These are phyloP conservation scores for Scrobipalpa costella DNA, from an alignment of 2,888 invertebrate genomes.

Conservation along the genomic window DNA sequence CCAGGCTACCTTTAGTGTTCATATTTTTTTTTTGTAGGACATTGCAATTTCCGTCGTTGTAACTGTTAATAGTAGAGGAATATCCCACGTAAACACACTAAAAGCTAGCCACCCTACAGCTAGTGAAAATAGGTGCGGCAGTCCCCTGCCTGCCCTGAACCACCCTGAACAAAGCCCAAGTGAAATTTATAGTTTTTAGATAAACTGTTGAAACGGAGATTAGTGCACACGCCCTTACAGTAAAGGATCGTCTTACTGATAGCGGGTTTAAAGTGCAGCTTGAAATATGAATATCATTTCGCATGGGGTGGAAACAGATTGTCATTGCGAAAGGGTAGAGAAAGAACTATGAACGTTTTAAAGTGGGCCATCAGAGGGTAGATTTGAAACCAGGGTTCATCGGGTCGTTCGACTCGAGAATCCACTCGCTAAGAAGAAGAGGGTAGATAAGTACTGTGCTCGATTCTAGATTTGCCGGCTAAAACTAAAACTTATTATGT, in stretches of 20 bases:
- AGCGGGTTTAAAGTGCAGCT: background rate
- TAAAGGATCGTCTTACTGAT: constrained; percentile 31
- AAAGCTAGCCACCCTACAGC: background rate
- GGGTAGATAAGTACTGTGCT: no score
- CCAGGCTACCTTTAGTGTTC: no score
- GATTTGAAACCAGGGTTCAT: no score
- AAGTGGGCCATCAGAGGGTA: background rate
- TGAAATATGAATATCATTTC: constrained; percentile 7
- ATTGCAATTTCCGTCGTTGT: no score
- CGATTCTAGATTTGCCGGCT: no score
- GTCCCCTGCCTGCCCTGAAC: constrained; percentile 68
- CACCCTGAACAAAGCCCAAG: constrained; percentile 62
- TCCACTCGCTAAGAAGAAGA: no score
- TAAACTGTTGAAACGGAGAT: constrained; percentile 62
- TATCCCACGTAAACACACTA: background rate
- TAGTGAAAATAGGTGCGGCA: constrained; percentile 52
- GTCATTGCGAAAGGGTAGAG: constrained; percentile 7
- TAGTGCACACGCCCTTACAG: constrained; percentile 49
- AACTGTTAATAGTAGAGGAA: no score
- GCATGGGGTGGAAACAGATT: constrained; percentile 4
- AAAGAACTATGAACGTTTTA: background rate
- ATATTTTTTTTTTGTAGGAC: no score
- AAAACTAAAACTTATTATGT: no score
- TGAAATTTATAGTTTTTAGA: constrained; percentile 75
- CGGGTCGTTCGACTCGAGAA: no score